These are phyloP conservation scores for Dysdera silvatica DNA, from an alignment of 1,140 invertebrate genomes.

Conservation along the genomic window DNA sequence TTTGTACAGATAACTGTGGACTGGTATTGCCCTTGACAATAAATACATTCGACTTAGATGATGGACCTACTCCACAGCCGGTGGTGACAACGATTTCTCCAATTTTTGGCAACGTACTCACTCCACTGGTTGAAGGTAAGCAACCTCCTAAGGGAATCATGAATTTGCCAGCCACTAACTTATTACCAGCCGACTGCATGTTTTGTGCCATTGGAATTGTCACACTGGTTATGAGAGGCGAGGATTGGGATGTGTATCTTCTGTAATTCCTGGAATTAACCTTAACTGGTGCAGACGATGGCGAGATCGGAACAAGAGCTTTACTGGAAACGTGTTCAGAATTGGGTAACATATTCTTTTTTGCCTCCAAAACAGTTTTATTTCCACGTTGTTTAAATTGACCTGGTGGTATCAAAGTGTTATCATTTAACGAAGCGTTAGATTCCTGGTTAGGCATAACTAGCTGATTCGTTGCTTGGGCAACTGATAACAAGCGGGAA, in stretches of 20 bases:
- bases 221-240: conserved; percentile 15
- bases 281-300: conserved; percentile 4
- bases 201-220: conserved; percentile 21
- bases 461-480: conserved; percentile 7
- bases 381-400: too few species aligned
- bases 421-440: neutral
- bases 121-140: neutral
- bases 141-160: conserved; percentile 17
- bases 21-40: too few species aligned
- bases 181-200: neutral
- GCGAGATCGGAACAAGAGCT: neutral
- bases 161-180: conserved; percentile 12
- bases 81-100: too few species aligned
- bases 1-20: too few species aligned
- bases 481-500: conserved; percentile 18
- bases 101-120: too few species aligned
- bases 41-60: too few species aligned
- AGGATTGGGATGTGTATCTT: neutral
- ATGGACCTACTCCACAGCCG: too few species aligned
- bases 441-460: neutral
- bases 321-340: conserved; percentile 6
- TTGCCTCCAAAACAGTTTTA: too few species aligned
- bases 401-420: neutral
- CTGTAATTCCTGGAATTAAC: neutral
- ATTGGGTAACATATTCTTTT: conserved; percentile 16